Evolutionary conservation across 2,888 invertebrate species (phyloP).

Genomic region (Stenurella melanura): DNA sequence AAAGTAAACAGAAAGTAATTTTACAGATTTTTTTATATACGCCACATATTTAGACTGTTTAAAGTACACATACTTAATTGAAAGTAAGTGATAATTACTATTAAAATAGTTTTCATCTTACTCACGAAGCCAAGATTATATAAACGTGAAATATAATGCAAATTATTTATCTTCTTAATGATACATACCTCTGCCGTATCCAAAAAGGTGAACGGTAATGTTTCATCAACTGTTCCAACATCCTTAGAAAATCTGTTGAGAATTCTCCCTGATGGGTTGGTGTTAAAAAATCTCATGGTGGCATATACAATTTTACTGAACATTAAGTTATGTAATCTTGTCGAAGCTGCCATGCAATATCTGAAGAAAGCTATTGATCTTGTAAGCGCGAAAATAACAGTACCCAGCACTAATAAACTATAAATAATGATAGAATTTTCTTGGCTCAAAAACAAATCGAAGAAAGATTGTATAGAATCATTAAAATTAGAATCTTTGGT

Average conservation of each 20-base stretch:
- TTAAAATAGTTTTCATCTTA: too few species aligned
- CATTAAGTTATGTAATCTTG: constrained; percentile 75
- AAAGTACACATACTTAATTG: too few species aligned
- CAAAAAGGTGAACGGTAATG: constrained; percentile 72
- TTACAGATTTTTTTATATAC: too few species aligned
- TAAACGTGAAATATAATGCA: too few species aligned
- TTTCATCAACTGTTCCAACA: constrained; percentile 76
- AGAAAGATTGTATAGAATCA: background rate
- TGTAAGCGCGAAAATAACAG: constrained; percentile 71
- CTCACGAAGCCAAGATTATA: too few species aligned
- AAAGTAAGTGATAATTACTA: too few species aligned
- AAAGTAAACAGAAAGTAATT: too few species aligned
- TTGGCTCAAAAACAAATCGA: constrained; percentile 7
- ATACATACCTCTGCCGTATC: constrained; percentile 68
- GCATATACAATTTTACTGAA: constrained; percentile 75
- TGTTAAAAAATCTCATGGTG: constrained; percentile 80
- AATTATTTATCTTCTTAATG: too few species aligned
- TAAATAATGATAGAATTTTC: constrained; percentile 70
- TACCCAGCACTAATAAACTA: constrained; percentile 56
- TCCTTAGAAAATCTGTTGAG: constrained; percentile 83
- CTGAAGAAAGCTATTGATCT: constrained; percentile 74
- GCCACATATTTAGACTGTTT: too few species aligned
- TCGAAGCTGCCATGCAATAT: constrained; percentile 74
- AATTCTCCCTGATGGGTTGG: constrained; percentile 78
- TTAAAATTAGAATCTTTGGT: background rate